A percentile compares a stretch with the other conserved stretches of the same genome.
Evolutionary conservation across 2,888 invertebrate species (phyloP).

Genomic region (Schrankia costaestrigalis): DNA sequence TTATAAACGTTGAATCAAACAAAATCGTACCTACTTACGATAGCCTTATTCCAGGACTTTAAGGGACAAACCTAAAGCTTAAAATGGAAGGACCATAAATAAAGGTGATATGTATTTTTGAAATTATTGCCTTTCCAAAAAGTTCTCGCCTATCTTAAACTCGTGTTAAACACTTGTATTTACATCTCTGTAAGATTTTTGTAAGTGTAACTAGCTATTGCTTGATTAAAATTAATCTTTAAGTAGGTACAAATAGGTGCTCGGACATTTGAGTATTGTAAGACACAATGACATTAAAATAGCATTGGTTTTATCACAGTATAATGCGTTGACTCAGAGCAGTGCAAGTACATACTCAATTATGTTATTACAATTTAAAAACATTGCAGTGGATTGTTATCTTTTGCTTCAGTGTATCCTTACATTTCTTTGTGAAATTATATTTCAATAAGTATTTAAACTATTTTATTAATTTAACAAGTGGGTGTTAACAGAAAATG

Average conservation of each 20-base stretch:
- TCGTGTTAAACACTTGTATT: too few relatives aligned
- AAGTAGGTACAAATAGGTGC: too few relatives aligned
- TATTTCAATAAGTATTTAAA: constrained; percentile 7
- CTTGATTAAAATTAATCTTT: neutral
- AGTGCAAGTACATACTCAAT: constrained; percentile 14
- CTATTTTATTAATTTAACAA: neutral
- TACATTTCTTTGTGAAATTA: constrained; percentile 26
- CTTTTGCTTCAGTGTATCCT: constrained; percentile 33
- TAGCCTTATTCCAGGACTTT: too few relatives aligned
- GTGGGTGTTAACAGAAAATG: constrained; percentile 37
- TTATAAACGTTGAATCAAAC: too few relatives aligned
- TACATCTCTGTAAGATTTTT: too few relatives aligned
- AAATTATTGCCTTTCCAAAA: too few relatives aligned
- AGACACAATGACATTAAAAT: constrained; percentile 23
- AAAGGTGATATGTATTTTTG: too few relatives aligned
- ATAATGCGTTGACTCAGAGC: constrained; percentile 21
- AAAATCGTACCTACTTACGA: too few relatives aligned
- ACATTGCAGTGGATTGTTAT: constrained; percentile 40
- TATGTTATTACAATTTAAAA: constrained; percentile 28
- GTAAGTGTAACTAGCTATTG: too few relatives aligned
- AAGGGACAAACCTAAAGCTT: too few relatives aligned
- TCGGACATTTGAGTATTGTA: neutral
- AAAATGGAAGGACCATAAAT: too few relatives aligned
- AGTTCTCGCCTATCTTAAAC: too few relatives aligned
- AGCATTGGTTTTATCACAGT: constrained; percentile 29